Evolutionary conservation across 2,888 invertebrate genomes (phyloP).

Genomic region (Drosophila pseudotalamancana): DNA sequence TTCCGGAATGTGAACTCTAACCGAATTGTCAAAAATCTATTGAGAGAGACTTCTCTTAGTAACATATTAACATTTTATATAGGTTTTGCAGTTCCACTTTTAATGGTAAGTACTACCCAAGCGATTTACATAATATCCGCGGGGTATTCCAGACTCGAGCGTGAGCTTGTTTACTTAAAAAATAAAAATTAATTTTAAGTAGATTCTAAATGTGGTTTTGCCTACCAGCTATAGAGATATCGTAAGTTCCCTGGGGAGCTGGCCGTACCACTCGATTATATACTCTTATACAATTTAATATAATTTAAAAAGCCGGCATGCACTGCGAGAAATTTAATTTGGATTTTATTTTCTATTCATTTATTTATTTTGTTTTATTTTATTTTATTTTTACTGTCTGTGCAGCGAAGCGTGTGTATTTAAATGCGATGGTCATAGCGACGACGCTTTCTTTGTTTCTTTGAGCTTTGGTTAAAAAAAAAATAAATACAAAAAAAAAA

Average conservation of each 20-base stretch:
- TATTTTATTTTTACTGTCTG: slow-evolving; percentile 29
- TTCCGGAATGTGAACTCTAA: too few species aligned
- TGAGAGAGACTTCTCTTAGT: too few species aligned
- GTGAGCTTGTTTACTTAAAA: background rate
- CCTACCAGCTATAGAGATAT: background rate
- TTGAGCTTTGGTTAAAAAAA: slow-evolving; percentile 58
- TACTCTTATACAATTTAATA: slow-evolving; percentile 7
- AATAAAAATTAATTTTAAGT: slow-evolving; percentile 1
- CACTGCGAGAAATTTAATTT: slow-evolving; percentile 41
- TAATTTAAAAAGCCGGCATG: slow-evolving; percentile 33
- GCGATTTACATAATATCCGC: too few species aligned
- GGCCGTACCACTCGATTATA: slow-evolving; percentile 3
- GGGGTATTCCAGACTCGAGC: background rate
- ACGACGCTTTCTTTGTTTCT: slow-evolving; percentile 70
- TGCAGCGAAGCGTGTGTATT: slow-evolving; percentile 69
- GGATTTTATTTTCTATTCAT: slow-evolving; percentile 10
- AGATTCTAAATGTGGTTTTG: background rate
- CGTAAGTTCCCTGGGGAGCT: background rate
- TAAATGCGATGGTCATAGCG: slow-evolving; percentile 55
- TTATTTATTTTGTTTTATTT: slow-evolving; percentile 7
- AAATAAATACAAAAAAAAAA: slow-evolving; percentile 8
- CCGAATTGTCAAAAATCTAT: too few species aligned
- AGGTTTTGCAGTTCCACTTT: background rate
- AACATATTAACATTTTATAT: background rate
- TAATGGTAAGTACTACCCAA: too few species aligned